Evolutionary conservation across 2,113 vertebrate genomes (phyloP).

Genomic region (Syngnathus scovelli): DNA sequence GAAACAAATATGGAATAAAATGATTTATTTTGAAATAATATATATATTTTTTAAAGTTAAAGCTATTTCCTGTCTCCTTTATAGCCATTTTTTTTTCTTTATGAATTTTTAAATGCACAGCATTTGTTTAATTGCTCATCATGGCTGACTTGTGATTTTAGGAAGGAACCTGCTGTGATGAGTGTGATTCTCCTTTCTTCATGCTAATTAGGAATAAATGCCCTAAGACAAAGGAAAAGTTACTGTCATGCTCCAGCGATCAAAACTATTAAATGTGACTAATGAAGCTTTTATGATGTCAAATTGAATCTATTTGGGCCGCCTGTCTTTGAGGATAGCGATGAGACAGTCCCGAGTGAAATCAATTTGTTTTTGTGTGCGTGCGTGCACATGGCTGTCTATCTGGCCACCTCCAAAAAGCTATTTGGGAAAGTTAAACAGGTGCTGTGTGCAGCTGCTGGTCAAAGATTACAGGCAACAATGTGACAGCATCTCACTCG

Average conservation of each 20-base stretch:
- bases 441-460: constrained; percentile 53
- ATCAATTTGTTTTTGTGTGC: constrained; percentile 16
- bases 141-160: too few species aligned
- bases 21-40: too few species aligned
- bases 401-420: constrained; percentile 24
- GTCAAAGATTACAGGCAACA: constrained; percentile 53
- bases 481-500: constrained; percentile 40
- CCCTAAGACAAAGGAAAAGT: constrained; percentile 35
- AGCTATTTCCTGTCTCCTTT: too few species aligned
- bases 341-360: constrained; percentile 12
- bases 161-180: constrained; percentile 1
- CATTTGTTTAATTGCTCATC: too few species aligned
- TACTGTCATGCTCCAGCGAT: constrained; percentile 39
- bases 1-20: too few species aligned
- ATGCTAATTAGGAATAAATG: constrained; percentile 45
- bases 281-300: constrained; percentile 10
- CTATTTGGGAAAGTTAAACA: constrained; percentile 44
- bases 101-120: too few species aligned
- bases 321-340: constrained; percentile 11
- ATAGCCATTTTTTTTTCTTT: too few species aligned
- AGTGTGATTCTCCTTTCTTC: constrained; percentile 18
- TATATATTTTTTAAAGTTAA: too few species aligned
- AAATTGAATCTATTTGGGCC: constrained; percentile 1
- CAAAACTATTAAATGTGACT: constrained; percentile 26
- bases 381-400: background rate